phyloP scores from a whole-genome alignment of 2,113 vertebrate species.

The Lophius piscatorius region DNA sequence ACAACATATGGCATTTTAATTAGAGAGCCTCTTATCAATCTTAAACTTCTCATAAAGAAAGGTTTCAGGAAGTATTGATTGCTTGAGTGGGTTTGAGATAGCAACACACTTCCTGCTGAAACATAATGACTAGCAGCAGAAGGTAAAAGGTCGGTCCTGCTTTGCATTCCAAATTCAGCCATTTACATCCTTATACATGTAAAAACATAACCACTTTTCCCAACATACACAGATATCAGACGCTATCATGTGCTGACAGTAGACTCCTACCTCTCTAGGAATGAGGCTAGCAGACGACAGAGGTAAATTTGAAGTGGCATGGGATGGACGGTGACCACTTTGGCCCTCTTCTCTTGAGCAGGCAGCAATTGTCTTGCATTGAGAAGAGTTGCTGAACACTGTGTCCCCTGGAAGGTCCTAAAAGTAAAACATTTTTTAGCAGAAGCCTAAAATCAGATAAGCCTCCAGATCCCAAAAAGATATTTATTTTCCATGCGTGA shows the following conservation, averaged over 20 bases:
- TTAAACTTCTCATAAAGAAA: neutral
- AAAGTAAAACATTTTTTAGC: conserved; percentile 9
- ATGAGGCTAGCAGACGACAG: conserved; percentile 41
- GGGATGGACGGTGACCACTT: neutral
- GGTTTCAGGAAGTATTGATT: neutral
- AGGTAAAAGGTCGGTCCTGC: neutral
- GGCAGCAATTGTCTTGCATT: conserved; percentile 32
- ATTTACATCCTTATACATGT: neutral
- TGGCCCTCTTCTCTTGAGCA: conserved; percentile 26
- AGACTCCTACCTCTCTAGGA: conserved; percentile 57
- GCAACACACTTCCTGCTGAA: conserved; percentile 2
- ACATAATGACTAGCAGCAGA: neutral
- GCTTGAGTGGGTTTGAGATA: neutral
- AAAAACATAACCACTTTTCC: neutral
- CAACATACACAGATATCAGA: neutral
- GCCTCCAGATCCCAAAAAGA: neutral
- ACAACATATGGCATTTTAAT: conserved; percentile 11
- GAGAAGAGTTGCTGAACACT: conserved; percentile 74
- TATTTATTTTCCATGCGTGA: neutral
- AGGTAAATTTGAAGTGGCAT: neutral
- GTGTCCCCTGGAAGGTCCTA: conserved; percentile 70
- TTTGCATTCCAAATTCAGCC: conserved; percentile 49
- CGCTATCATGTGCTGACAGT: neutral
- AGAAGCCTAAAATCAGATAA: conserved; percentile 3
- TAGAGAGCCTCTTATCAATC: neutral